Conservation (phyloP, 2,888 invertebrate genomes). For the Hipparchia sbordonii region DNA sequence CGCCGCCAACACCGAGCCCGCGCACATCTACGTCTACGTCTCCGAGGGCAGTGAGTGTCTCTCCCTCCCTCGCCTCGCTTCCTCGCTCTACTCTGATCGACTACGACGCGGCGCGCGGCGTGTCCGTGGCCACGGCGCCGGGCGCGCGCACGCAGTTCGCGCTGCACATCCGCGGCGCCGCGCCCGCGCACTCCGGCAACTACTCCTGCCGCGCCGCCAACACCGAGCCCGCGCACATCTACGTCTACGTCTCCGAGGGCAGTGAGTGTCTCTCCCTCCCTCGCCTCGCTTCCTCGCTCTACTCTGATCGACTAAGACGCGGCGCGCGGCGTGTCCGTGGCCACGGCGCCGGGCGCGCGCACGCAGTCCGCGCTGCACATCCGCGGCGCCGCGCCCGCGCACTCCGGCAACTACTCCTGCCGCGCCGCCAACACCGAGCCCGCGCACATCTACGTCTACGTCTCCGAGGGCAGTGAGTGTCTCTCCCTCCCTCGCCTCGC, state of each 20-base stretch:
- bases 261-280: slow-evolving; percentile 49
- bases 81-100: slow-evolving; percentile 79
- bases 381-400: slow-evolving; percentile 62
- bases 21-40: slow-evolving; percentile 94
- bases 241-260: slow-evolving; percentile 96
- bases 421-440: too few relatives aligned
- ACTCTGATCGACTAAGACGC: slow-evolving; percentile 49
- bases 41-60: slow-evolving; percentile 87
- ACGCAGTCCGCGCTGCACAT: too few relatives aligned
- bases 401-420: slow-evolving; percentile 89
- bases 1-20: slow-evolving; percentile 94
- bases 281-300: slow-evolving; percentile 77
- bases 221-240: slow-evolving; percentile 70
- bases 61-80: neutral
- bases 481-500: too few relatives aligned
- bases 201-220: slow-evolving; percentile 50
- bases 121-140: slow-evolving; percentile 84
- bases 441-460: neutral
- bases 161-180: too few relatives aligned
- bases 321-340: slow-evolving; percentile 84
- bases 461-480: neutral
- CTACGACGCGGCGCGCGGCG: slow-evolving; percentile 48
- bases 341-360: slow-evolving; percentile 49
- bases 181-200: slow-evolving; percentile 90
- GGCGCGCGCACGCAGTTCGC: too few relatives aligned